Percentiles rank a stretch among this genome's conserved stretches.
Evolutionary conservation across 2,113 vertebrate genomes (phyloP).

Genomic region (Crotalus helleri): DNA sequence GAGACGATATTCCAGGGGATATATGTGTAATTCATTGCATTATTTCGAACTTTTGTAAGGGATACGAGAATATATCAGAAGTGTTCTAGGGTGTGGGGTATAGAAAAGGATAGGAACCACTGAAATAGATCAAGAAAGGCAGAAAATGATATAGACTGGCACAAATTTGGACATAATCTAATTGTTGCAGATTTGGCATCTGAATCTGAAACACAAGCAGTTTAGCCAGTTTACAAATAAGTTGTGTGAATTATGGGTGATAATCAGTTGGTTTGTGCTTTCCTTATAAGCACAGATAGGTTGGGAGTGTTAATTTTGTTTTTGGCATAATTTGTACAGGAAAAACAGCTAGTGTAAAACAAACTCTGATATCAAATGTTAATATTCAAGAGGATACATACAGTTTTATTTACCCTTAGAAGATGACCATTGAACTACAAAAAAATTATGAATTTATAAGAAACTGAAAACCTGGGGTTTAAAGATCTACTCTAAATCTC

Average conservation of each 20-base stretch:
- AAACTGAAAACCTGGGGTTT: neutral
- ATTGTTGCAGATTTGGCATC: slow-evolving; percentile 36
- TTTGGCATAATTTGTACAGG: neutral
- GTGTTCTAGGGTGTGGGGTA: too few species aligned
- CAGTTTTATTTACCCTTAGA: neutral
- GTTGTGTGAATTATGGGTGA: slow-evolving; percentile 15
- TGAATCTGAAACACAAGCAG: slow-evolving; percentile 31
- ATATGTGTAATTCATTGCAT: too few species aligned
- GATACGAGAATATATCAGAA: too few species aligned
- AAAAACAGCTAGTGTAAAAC: neutral
- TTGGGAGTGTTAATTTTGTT: neutral
- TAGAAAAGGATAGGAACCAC: too few species aligned
- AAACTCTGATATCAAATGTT: neutral
- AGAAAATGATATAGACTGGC: slow-evolving; percentile 3
- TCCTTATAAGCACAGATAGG: slow-evolving; percentile 10
- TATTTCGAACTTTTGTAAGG: too few species aligned
- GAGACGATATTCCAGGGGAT: too few species aligned
- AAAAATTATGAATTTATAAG: neutral
- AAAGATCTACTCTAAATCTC: neutral
- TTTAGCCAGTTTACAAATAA: slow-evolving; percentile 11
- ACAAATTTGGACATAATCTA: slow-evolving; percentile 18
- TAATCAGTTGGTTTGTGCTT: neutral
- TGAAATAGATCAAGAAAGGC: slow-evolving; percentile 13
- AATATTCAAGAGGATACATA: neutral
- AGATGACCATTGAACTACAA: neutral